These are phyloP conservation scores for Pararge aegeria DNA, from an alignment of 1,140 invertebrate species.

Conservation along the genomic window DNA sequence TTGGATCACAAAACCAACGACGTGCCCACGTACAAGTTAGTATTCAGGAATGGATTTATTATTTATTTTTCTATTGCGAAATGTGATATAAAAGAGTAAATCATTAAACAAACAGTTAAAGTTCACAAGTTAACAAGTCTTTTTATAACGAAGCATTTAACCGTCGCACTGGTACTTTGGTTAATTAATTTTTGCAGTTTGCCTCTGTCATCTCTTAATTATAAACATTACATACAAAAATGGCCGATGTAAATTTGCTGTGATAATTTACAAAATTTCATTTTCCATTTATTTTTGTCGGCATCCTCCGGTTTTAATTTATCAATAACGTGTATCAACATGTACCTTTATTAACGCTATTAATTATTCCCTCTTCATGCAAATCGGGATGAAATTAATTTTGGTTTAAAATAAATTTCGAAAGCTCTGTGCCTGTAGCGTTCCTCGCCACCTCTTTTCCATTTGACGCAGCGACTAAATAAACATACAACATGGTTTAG, in stretches of 20 bases:
- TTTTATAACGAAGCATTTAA: constrained; percentile 6
- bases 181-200: constrained; percentile 10
- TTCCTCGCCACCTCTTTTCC: neutral
- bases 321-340: constrained; percentile 8
- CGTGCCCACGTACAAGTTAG: no score
- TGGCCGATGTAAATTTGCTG: constrained; percentile 1
- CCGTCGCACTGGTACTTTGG: constrained; percentile 2
- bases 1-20: no score
- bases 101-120: no score
- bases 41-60: no score
- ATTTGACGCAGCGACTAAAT: neutral
- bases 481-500: no score
- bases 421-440: neutral
- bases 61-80: no score
- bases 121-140: constrained; percentile 4
- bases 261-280: constrained; percentile 9
- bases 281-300: constrained; percentile 7
- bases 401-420: constrained; percentile 8
- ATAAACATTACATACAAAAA: constrained; percentile 4
- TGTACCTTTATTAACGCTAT: constrained; percentile 8
- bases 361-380: constrained; percentile 12
- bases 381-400: constrained; percentile 13
- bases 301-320: neutral
- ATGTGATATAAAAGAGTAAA: no score
- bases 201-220: constrained; percentile 10